phyloP scores from a whole-genome alignment of 2,888 invertebrate species.

The Cybosia mesomella region DNA sequence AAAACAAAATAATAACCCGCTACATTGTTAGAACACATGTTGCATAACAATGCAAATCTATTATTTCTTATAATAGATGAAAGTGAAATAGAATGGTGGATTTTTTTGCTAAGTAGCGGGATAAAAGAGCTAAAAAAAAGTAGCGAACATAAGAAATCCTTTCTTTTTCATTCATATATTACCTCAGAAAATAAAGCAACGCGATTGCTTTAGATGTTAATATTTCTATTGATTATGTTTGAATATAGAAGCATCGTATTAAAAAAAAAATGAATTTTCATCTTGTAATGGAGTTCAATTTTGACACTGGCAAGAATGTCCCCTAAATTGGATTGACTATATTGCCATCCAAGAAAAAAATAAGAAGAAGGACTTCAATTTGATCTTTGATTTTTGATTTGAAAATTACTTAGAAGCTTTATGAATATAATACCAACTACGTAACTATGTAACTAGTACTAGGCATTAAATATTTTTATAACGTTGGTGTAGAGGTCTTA shows the following conservation, averaged over 20 bases:
- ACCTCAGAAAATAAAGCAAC: neutral
- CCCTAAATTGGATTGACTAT: too few relatives aligned
- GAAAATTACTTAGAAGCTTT: neutral
- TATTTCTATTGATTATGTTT: slow-evolving; percentile 1
- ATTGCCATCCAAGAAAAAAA: too few relatives aligned
- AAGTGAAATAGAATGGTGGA: neutral
- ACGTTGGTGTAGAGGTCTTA: neutral
- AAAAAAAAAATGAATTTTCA: neutral
- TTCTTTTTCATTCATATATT: neutral
- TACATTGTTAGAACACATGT: neutral
- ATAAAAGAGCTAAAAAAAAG: neutral
- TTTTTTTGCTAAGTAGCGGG: neutral
- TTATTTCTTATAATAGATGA: neutral
- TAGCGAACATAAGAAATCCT: neutral
- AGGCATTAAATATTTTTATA: neutral
- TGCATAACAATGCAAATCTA: neutral
- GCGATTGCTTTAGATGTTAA: neutral
- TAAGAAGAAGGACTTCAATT: too few relatives aligned
- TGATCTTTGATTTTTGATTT: too few relatives aligned
- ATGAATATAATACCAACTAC: neutral
- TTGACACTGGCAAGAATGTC: too few relatives aligned
- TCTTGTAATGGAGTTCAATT: neutral
- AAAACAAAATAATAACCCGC: neutral
- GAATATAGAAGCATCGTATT: neutral
- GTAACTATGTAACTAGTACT: neutral